Conservation (phyloP, 2,797 vertebrate species). For the Chloroceryle inda region DNA sequence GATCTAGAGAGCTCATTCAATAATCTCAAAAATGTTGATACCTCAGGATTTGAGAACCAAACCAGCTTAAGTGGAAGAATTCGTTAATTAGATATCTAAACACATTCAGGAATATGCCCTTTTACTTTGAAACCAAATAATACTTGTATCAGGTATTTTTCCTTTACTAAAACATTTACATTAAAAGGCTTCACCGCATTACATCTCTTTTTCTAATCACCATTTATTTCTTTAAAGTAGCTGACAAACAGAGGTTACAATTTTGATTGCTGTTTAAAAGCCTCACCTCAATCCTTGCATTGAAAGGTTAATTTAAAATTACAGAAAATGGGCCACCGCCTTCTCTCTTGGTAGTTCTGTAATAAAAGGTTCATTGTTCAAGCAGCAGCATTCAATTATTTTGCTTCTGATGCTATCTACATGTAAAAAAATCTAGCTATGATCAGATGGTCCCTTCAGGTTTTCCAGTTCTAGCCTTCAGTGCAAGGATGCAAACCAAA, state of each 20-base stretch:
- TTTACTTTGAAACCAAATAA: neutral
- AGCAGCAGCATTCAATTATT: constrained; percentile 65
- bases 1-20: neutral
- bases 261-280: neutral
- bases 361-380: constrained; percentile 76
- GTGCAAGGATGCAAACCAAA: neutral
- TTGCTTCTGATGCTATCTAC: constrained; percentile 75
- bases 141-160: neutral
- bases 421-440: constrained; percentile 55
- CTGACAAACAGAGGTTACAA: constrained; percentile 15
- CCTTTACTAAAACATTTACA: neutral
- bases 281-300: neutral
- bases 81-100: neutral
- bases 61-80: constrained; percentile 15
- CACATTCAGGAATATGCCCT: neutral
- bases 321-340: constrained; percentile 53
- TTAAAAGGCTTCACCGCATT: neutral
- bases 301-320: constrained; percentile 61
- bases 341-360: constrained; percentile 11
- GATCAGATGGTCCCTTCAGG: neutral
- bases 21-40: constrained; percentile 15
- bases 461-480: constrained; percentile 30
- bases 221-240: neutral
- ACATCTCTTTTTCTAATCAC: neutral
- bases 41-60: constrained; percentile 14